A percentile compares a stretch with the other conserved stretches of the same genome.
These are phyloP conservation scores for Xenus cinereus DNA, from an alignment of 2,113 vertebrate species.

Conservation along the genomic window DNA sequence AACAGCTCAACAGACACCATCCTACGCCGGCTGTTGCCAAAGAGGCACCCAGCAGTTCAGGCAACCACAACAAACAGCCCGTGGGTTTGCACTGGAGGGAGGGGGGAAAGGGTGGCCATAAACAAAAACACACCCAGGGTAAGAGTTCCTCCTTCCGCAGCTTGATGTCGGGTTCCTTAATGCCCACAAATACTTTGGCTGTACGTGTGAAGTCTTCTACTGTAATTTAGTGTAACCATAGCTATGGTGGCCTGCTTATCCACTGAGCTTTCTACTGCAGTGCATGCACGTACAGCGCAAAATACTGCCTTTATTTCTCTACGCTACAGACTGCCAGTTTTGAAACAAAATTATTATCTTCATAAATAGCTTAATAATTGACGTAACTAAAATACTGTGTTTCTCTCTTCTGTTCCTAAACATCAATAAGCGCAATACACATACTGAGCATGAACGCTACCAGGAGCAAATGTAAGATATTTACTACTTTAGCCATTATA, in stretches of 20 bases:
- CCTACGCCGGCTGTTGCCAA: neutral
- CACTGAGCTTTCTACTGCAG: neutral
- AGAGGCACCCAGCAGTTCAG: neutral
- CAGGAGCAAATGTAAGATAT: neutral
- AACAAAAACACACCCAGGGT: neutral
- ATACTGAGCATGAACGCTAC: neutral
- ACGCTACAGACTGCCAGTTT: neutral
- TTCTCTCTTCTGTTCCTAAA: neutral
- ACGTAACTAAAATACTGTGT: fast-evolving
- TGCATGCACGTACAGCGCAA: neutral
- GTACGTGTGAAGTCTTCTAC: fast-evolving
- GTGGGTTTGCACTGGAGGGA: neutral
- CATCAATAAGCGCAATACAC: neutral
- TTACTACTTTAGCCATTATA: neutral
- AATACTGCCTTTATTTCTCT: neutral
- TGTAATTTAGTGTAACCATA: neutral
- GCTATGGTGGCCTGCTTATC: neutral
- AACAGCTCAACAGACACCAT: neutral
- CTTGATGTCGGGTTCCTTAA: neutral
- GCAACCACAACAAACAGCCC: neutral
- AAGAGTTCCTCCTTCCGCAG: neutral
- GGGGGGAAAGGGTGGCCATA: fast-evolving
- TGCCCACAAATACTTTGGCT: fast-evolving
- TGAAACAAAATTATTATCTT: neutral
- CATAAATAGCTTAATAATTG: neutral